Conservation (phyloP, 2,888 invertebrate genomes). For the Leptinotarsa juncta region DNA sequence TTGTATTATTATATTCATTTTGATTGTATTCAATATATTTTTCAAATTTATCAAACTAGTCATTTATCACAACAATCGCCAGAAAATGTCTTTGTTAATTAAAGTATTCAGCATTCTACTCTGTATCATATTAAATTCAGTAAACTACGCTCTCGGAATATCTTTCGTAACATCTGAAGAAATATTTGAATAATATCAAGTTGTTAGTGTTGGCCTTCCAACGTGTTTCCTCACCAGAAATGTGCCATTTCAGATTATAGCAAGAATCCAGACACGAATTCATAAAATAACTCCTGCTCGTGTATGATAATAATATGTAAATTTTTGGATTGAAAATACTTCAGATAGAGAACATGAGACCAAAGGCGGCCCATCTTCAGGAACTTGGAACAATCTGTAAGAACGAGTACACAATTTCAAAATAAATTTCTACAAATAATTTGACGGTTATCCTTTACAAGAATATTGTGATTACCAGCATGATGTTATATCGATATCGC, state of each 20-base stretch:
- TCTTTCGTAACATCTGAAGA: background rate
- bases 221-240: conserved; percentile 1
- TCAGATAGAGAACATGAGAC: background rate
- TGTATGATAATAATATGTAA: conserved; percentile 12
- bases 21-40: too few relatives aligned
- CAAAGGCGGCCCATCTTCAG: background rate
- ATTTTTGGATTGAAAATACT: conserved; percentile 9
- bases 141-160: background rate
- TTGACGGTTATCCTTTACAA: too few relatives aligned
- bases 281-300: conserved; percentile 13
- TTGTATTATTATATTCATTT: too few relatives aligned
- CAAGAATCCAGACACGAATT: background rate
- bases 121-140: too few relatives aligned
- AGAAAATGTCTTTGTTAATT: too few relatives aligned
- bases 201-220: background rate
- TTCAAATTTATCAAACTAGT: too few relatives aligned
- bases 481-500: too few relatives aligned
- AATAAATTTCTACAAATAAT: too few relatives aligned
- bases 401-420: too few relatives aligned
- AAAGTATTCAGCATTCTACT: too few relatives aligned
- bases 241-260: conserved; percentile 10
- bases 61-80: too few relatives aligned
- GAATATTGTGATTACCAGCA: too few relatives aligned
- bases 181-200: background rate
- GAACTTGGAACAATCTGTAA: background rate